Evolutionary conservation across 2,797 vertebrate genomes (phyloP).

Genomic region (Poecile montanus): DNA sequence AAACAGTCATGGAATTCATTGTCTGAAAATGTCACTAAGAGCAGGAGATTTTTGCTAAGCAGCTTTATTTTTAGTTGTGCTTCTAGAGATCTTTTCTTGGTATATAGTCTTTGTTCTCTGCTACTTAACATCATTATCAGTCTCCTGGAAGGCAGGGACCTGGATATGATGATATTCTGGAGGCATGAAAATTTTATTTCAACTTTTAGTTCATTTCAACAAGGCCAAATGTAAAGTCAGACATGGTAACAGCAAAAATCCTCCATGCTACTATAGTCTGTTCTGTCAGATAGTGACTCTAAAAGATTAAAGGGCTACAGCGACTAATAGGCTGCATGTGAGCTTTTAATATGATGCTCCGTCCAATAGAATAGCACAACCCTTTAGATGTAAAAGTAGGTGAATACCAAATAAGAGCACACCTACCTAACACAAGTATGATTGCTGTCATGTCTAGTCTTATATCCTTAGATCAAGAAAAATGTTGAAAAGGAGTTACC

Average conservation of each 20-base stretch:
- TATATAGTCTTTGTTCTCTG: neutral
- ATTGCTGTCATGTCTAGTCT: constrained; percentile 43
- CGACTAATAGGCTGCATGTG: constrained; percentile 31
- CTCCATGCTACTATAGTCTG: neutral
- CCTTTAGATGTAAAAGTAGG: constrained; percentile 51
- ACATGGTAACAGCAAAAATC: constrained; percentile 25
- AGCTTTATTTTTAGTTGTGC: neutral
- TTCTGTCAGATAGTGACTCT: constrained; percentile 28
- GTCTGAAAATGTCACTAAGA: neutral
- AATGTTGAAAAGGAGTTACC: constrained; percentile 59
- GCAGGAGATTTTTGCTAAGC: neutral
- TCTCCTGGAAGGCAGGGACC: constrained; percentile 15
- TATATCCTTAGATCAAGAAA: constrained; percentile 53
- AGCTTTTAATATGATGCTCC: constrained; percentile 43
- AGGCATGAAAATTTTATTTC: neutral
- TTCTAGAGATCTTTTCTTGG: neutral
- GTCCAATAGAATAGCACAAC: constrained; percentile 39
- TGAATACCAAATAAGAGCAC: constrained; percentile 61
- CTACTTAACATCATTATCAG: constrained; percentile 28
- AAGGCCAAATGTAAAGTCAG: constrained; percentile 29
- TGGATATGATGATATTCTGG: neutral
- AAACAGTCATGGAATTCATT: neutral
- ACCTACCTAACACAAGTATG: constrained; percentile 48
- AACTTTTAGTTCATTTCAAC: constrained; percentile 23
- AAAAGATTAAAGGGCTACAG: constrained; percentile 56